These are phyloP conservation scores for Sarcoramphus papa DNA, from an alignment of 2,797 vertebrate species.

Conservation along the genomic window DNA sequence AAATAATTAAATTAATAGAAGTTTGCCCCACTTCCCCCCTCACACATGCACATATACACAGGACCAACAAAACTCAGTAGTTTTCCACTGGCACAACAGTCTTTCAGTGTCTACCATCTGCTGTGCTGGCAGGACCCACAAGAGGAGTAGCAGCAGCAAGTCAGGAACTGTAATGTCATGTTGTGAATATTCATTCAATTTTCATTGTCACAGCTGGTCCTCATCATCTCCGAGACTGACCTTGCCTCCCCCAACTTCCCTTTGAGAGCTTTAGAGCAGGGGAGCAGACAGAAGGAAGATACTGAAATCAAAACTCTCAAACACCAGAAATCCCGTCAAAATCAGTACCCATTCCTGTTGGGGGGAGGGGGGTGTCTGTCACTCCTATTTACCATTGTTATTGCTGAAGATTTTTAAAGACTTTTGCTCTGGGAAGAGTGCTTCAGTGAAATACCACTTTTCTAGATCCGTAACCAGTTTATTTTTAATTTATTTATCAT, in stretches of 20 bases:
- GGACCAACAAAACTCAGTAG: neutral
- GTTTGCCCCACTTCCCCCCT: neutral
- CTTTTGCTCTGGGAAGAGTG: neutral
- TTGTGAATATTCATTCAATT: slow-evolving; percentile 25
- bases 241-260: neutral
- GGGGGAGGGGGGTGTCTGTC: neutral
- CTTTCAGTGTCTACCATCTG: slow-evolving; percentile 38
- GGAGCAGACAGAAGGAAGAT: neutral
- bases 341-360: neutral
- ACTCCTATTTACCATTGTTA: neutral
- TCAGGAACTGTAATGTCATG: neutral
- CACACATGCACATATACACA: neutral
- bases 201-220: slow-evolving; percentile 11
- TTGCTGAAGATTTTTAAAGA: neutral
- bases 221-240: neutral
- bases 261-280: neutral
- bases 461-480: neutral
- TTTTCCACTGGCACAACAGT: slow-evolving; percentile 30
- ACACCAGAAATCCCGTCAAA: neutral
- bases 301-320: neutral
- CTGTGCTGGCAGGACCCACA: slow-evolving; percentile 29
- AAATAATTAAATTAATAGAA: neutral
- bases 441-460: neutral
- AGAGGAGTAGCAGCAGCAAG: neutral
- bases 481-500: neutral